Percentiles rank a stretch among this genome's conserved stretches.
Evolutionary conservation across 2,888 invertebrate genomes (phyloP).

Genomic region (Loripinus fragilis): DNA sequence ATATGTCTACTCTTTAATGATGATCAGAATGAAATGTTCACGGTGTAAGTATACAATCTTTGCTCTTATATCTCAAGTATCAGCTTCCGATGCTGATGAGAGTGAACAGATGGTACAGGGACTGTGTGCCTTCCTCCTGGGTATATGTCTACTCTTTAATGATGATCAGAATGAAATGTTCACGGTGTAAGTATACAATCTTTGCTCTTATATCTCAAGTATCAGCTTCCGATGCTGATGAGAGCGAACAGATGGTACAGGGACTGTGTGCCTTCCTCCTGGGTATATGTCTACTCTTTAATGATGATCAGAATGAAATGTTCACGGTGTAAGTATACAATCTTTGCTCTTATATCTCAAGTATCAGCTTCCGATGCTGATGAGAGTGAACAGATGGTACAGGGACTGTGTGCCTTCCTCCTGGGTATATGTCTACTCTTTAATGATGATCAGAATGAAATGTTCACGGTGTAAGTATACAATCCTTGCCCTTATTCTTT

Average conservation of each 20-base stretch:
- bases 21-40: too few relatives aligned
- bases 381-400: conserved; percentile 93
- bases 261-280: conserved; percentile 96
- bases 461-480: conserved; percentile 73
- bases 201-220: conserved; percentile 84
- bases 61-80: conserved; percentile 76
- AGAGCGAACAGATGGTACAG: conserved; percentile 93
- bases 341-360: too few relatives aligned
- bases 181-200: too few relatives aligned
- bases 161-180: too few relatives aligned
- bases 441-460: conserved; percentile 81
- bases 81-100: too few relatives aligned
- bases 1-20: conserved; percentile 89
- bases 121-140: too few relatives aligned
- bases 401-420: conserved; percentile 95
- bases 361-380: conserved; percentile 91
- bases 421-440: conserved; percentile 92
- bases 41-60: too few relatives aligned
- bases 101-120: too few relatives aligned
- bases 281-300: conserved; percentile 90
- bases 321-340: conserved; percentile 74
- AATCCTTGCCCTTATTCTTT: too few relatives aligned
- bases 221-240: too few relatives aligned
- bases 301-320: conserved; percentile 81
- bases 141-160: too few relatives aligned